Evolutionary conservation across 1,140 invertebrate species (phyloP), one percentile per base, ranked within the genome.

Genomic region (Manduca sexta): DNA sequence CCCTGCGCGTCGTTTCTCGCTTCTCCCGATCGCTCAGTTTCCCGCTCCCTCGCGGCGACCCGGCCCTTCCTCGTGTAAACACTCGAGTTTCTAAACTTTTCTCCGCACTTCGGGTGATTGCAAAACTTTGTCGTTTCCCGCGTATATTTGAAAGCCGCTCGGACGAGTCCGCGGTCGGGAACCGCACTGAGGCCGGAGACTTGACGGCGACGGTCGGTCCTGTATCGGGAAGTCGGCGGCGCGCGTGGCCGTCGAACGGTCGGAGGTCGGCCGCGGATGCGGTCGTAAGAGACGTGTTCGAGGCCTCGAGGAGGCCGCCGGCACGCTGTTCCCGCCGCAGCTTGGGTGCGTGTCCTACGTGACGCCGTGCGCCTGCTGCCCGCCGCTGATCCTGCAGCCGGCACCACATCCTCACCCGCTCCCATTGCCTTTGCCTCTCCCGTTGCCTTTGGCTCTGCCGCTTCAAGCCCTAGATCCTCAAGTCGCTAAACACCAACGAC

Each of bases 251-350:
- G 75, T 73, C 74, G 70, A 67, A 55, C 60, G 61, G 49, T 69
- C 51, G 65, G 68, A 62, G 71, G 68, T 69, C 69, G 77, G 80
- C 76, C 75, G 80, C 69, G 69, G 69, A 84, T 82, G 81, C 78
- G 81, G 78, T 82, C 69, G 70, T 84, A 54, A 81, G 73, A 78
- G 61, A 72, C 72, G 70, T 51, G 69, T 71, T 64, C 65, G 65
- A 74, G 80, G 78, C 81, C 81, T 84, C 81, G 33, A 61, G 71
- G 80, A 84, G 78, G 78, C 78, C 81, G 78, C 77, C 78, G 78
- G 60, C 80, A 82, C 78, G 76, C 76, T 84, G 80, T 84, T 84
- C 78, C 78, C 81, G 71, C 78, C 78, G 81, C 81, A 80, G 81
- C 76, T 84, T 55, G 76, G 76, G 71, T 82, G 78, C 73, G 78